Base-by-base conservation (phyloP, 2,797 vertebrate genomes). In the Mormyrops boulengeri region DNA sequence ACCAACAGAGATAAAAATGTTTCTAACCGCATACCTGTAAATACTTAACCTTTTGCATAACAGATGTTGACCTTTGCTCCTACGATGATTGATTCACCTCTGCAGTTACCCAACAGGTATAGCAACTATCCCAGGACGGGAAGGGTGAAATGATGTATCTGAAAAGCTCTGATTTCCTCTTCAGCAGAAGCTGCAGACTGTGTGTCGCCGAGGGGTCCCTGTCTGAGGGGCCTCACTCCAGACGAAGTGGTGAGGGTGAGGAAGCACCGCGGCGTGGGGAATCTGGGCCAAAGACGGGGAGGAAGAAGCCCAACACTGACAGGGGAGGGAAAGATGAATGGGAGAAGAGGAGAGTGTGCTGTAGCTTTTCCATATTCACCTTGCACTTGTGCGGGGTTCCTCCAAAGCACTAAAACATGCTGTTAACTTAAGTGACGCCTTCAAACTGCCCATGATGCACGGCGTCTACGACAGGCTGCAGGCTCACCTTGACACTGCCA, bases 131-230 rank as follows among this genome's bases (percentile, higher is more conserved):
- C n/a, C 26, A 4, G 82, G 82, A 11, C 82, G 9, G 82, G 22
- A 85, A 2, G 47, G 19, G 11, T 52, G 82, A 52, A 85, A 30
- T 0, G 5, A n/a, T 30, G 47, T 6, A 49, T 49, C 47, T 47
- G 49, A 85, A 85, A 52, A 49, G 49, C n/a, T 38, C 19, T 87
- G 26, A 26, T 87, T 41, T 60, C 52, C 3, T 34, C 22, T 49
- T 44, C 91, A 95, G 95, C 95, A 92, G 93, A 93, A 55, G 90
- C 88, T 1, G 91, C 22, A 14, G 91, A 91, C n/a, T 96, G 95
- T 77, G 91, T 89, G 91, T 84, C 19, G 11, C 30, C 91, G 5
- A 92, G 92, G 94, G 91, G 92, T 88, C 95, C 96, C 19, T 96
- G 96, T 93, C 73, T 94, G 55, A 92, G 0, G n/a, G 80, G 91